Conservation (phyloP, 2,888 invertebrate genomes). For the Volucella zonaria region DNA sequence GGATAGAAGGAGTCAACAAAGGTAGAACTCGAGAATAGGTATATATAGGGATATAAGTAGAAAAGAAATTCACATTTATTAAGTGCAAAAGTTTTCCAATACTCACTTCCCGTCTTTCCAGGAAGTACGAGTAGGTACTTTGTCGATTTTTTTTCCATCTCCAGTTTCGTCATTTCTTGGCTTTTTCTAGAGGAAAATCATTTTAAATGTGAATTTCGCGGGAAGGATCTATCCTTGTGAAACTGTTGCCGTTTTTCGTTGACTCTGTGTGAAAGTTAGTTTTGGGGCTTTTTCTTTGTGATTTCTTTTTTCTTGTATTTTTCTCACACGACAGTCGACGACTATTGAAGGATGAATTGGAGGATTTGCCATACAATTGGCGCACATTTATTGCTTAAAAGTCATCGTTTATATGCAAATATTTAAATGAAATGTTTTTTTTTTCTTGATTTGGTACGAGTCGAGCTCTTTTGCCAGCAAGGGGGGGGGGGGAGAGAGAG, state of each 20-base stretch:
- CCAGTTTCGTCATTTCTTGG: slow-evolving; percentile 13
- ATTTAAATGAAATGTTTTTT: slow-evolving; percentile 53
- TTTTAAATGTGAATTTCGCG: slow-evolving; percentile 66
- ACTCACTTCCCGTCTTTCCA: slow-evolving; percentile 42
- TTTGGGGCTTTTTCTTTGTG: slow-evolving; percentile 52
- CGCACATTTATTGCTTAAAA: slow-evolving; percentile 65
- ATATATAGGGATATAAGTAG: slow-evolving; percentile 33
- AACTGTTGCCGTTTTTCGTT: slow-evolving; percentile 67
- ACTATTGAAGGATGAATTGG: slow-evolving; percentile 69
- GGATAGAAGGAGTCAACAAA: slow-evolving; percentile 51
- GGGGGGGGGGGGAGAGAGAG: too few species aligned
- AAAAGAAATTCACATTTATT: slow-evolving; percentile 71
- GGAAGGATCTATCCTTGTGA: slow-evolving; percentile 44
- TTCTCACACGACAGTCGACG: not conserved
- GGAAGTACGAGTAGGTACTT: slow-evolving; percentile 53
- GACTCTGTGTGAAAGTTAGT: slow-evolving; percentile 60
- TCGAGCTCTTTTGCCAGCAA: slow-evolving; percentile 33
- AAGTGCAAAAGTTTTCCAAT: slow-evolving; percentile 74
- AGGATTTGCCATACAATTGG: slow-evolving; percentile 64
- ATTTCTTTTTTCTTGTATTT: slow-evolving; percentile 11
- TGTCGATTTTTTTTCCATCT: slow-evolving; percentile 18
- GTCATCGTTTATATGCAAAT: slow-evolving; percentile 73
- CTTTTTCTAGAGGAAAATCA: slow-evolving; percentile 43
- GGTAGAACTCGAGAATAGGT: slow-evolving; percentile 13
- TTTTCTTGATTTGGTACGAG: slow-evolving; percentile 13